Evolutionary conservation across 2,113 vertebrate species (phyloP).

Genomic region (Jacana jacana): DNA sequence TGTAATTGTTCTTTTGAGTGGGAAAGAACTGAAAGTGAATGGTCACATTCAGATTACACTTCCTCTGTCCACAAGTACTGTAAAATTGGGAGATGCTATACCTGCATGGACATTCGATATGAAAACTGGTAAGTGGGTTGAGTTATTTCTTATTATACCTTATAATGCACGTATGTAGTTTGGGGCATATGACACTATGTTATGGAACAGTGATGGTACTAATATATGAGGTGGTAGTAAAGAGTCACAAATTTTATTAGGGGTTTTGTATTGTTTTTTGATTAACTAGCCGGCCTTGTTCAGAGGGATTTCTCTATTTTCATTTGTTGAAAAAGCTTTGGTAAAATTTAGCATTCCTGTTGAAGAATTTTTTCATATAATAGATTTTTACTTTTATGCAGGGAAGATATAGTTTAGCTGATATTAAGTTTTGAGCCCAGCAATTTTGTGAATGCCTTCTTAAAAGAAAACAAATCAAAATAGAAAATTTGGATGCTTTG

Average conservation of each 20-base stretch:
- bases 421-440: not conserved
- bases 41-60: conserved; percentile 88
- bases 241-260: not conserved
- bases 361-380: not conserved
- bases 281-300: not conserved
- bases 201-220: not conserved
- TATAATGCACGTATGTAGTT: not conserved
- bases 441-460: not conserved
- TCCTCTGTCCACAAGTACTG: conserved; percentile 74
- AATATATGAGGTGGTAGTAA: not conserved
- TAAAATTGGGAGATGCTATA: conserved; percentile 79
- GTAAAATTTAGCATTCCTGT: not conserved
- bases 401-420: not conserved
- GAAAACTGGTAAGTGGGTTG: conserved; percentile 79
- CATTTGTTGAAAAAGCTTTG: not conserved
- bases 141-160: not conserved
- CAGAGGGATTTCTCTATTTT: not conserved
- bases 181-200: not conserved
- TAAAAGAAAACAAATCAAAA: not conserved
- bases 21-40: conserved; percentile 81
- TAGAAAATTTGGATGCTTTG: not conserved
- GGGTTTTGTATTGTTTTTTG: not conserved
- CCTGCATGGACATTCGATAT: conserved; percentile 90
- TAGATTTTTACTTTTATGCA: not conserved
- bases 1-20: conserved; percentile 79